Evolutionary conservation across 2,888 invertebrate genomes (phyloP).

Genomic region (Drosophila leonis): DNA sequence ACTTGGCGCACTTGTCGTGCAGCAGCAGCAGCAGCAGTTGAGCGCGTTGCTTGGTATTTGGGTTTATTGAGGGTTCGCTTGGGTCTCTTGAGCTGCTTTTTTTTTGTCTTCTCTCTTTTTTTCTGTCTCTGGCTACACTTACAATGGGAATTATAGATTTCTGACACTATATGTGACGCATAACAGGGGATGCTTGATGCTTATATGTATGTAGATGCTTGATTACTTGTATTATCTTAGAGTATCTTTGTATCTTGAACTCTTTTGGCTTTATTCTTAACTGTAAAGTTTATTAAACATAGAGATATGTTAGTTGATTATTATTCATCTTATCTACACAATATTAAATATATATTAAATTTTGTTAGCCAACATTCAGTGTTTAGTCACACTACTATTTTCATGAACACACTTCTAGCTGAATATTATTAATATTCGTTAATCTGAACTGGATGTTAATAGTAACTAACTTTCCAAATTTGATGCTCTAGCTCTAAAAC

Average conservation of each 20-base stretch:
- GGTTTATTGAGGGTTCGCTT: constrained; percentile 19
- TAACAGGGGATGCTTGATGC: background rate
- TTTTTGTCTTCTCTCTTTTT: background rate
- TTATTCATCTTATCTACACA: background rate
- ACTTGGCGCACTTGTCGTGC: constrained; percentile 67
- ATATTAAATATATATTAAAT: too few relatives aligned
- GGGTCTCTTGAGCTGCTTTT: constrained; percentile 6
- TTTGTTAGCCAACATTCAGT: too few relatives aligned
- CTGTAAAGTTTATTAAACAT: background rate
- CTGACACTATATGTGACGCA: background rate
- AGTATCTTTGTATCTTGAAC: background rate
- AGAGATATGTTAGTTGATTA: too few relatives aligned
- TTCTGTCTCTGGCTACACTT: background rate
- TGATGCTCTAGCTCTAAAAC: too few relatives aligned
- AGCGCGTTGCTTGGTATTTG: constrained; percentile 33
- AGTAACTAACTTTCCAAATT: too few relatives aligned
- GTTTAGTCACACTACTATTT: too few relatives aligned
- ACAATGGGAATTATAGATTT: background rate
- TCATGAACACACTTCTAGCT: too few relatives aligned
- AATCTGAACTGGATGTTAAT: too few relatives aligned
- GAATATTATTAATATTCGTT: too few relatives aligned
- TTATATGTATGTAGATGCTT: too few relatives aligned
- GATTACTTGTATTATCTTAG: too few relatives aligned
- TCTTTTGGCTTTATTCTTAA: too few relatives aligned
- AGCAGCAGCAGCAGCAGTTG: constrained; percentile 40